Conservation (phyloP, 2,113 vertebrate species). For the Caranx melampygus region DNA sequence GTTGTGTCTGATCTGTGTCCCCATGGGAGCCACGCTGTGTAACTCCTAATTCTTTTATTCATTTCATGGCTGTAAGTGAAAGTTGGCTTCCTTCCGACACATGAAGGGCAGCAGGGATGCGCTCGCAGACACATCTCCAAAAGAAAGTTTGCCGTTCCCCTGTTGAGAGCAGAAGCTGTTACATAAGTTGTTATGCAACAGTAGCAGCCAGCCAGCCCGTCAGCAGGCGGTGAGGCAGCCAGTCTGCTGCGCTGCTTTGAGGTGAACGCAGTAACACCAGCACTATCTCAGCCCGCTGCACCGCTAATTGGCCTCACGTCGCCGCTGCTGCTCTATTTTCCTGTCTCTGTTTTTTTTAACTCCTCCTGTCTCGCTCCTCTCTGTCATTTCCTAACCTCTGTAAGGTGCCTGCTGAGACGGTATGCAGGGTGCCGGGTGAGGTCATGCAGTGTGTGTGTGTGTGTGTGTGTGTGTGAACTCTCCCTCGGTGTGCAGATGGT, state of each 20-base stretch:
- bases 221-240: constrained; percentile 30
- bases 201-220: constrained; percentile 36
- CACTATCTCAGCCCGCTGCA: constrained; percentile 37
- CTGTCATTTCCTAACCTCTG: not conserved
- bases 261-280: constrained; percentile 47
- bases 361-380: not conserved
- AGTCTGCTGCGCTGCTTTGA: constrained; percentile 62
- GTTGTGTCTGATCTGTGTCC: not conserved
- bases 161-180: constrained; percentile 58
- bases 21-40: not conserved
- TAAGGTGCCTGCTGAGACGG: constrained; percentile 1
- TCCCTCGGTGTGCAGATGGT: constrained; percentile 1
- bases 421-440: constrained; percentile 5
- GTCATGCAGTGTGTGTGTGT: constrained; percentile 9
- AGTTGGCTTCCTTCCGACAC: constrained; percentile 13
- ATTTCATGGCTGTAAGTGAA: constrained; percentile 8
- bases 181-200: constrained; percentile 74
- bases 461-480: constrained; percentile 8
- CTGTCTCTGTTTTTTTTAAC: constrained; percentile 3
- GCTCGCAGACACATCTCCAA: constrained; percentile 28
- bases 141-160: constrained; percentile 57
- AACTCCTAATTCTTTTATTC: not conserved
- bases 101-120: constrained; percentile 12
- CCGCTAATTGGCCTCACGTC: constrained; percentile 49
- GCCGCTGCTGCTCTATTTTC: constrained; percentile 23